These are phyloP conservation scores for Tokudaia muenninki DNA, from an alignment of 2,797 vertebrate genomes.

Conservation along the genomic window DNA sequence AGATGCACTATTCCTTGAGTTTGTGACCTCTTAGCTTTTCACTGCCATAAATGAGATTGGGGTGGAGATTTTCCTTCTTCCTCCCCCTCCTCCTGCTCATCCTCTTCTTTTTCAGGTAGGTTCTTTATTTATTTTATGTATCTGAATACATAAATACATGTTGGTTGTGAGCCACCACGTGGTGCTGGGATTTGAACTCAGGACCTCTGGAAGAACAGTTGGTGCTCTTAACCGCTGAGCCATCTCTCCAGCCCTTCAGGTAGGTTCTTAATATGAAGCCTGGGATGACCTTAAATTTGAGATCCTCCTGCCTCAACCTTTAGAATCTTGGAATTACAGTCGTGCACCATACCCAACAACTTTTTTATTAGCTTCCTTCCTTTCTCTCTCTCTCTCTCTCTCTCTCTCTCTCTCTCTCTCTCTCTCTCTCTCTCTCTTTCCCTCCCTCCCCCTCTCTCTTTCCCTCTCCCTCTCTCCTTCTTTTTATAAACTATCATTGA, in stretches of 20 bases:
- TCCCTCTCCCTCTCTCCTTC: no score
- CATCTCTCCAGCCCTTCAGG: neutral
- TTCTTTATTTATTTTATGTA: no score
- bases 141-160: no score
- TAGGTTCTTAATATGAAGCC: neutral
- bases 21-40: neutral
- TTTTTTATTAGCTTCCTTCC: fast-evolving
- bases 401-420: no score
- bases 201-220: no score
- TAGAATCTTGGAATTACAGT: neutral
- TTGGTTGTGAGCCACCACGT: no score
- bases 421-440: fast-evolving
- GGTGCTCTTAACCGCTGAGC: no score
- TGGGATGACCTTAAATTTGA: neutral
- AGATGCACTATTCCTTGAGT: neutral
- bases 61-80: neutral
- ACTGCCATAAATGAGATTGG: neutral
- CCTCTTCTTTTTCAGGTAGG: neutral
- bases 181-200: no score
- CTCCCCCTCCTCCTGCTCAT: neutral
- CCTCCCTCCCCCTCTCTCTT: no score
- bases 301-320: neutral
- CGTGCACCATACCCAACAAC: neutral
- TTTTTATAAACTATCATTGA: neutral
- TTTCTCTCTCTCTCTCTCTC: no score